Percentiles rank a stretch among this genome's conserved stretches.
phyloP scores from a whole-genome alignment of 2,888 invertebrate species.

The Erebia palarica region DNA sequence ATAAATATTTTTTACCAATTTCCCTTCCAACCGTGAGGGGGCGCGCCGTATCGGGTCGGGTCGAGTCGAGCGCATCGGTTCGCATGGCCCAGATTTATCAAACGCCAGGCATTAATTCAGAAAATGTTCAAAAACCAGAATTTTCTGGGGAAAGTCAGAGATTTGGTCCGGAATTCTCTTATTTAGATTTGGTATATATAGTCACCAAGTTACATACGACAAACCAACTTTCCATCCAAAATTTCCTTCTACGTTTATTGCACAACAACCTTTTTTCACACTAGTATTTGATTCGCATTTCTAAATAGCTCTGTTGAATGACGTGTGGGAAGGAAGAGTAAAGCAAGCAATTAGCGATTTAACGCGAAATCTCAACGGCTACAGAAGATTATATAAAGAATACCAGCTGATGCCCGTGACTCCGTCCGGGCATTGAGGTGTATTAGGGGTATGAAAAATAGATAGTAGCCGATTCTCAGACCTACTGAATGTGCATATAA shows the following conservation, averaged over 20 bases:
- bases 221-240: constrained; percentile 45
- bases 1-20: constrained; percentile 15
- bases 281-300: constrained; percentile 45
- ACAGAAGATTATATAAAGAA: constrained; percentile 28
- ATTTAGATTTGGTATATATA: neutral
- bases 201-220: constrained; percentile 35
- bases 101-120: too few relatives aligned
- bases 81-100: neutral
- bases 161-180: neutral
- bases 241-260: constrained; percentile 42
- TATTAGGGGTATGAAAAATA: too few relatives aligned
- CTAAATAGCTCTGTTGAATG: constrained; percentile 41
- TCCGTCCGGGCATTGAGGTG: too few relatives aligned
- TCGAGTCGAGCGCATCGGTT: neutral
- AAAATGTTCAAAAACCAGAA: too few relatives aligned
- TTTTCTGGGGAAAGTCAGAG: too few relatives aligned
- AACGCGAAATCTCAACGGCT: constrained; percentile 38
- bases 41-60: constrained; percentile 8
- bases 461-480: too few relatives aligned
- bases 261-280: constrained; percentile 47
- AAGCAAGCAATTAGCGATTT: constrained; percentile 45
- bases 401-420: too few relatives aligned
- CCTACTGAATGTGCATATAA: too few relatives aligned
- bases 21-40: constrained; percentile 17
- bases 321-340: constrained; percentile 43